Percentiles rank a stretch among this genome's conserved stretches.
Evolutionary conservation across 1,140 invertebrate species (phyloP).

Genomic region (Luehdorfia chinensis): DNA sequence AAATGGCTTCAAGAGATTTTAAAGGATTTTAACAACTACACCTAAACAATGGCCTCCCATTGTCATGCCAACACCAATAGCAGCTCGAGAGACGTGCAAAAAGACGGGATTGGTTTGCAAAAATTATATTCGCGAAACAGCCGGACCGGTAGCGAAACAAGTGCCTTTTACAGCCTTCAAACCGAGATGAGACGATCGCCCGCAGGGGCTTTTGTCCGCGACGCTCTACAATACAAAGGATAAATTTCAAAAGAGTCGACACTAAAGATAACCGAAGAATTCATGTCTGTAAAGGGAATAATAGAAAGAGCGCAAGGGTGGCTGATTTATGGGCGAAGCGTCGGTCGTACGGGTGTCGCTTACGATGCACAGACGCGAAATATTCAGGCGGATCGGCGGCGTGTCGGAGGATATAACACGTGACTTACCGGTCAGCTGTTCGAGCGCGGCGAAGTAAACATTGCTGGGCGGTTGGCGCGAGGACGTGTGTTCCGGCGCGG

Average conservation of each 20-base stretch:
- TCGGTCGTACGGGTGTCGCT: too few species aligned
- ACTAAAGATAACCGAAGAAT: conserved; percentile 66
- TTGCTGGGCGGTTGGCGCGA: conserved; percentile 53
- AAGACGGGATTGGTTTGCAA: conserved; percentile 69
- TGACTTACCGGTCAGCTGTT: conserved; percentile 76
- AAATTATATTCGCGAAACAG: conserved; percentile 66
- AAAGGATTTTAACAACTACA: conserved; percentile 5
- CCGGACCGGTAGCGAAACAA: conserved; percentile 50
- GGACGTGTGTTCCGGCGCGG: conserved; percentile 63
- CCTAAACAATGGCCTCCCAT: conserved; percentile 49
- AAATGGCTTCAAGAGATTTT: too few species aligned
- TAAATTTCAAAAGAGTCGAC: conserved; percentile 63
- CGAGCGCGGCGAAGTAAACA: conserved; percentile 66
- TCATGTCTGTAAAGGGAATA: conserved; percentile 37
- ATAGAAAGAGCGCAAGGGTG: conserved; percentile 56
- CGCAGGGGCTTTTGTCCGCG: conserved; percentile 51
- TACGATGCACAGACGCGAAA: too few species aligned
- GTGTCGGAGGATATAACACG: conserved; percentile 41
- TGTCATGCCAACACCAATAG: conserved; percentile 55
- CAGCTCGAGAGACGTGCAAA: conserved; percentile 33
- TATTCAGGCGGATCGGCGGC: too few species aligned
- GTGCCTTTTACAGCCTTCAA: conserved; percentile 45
- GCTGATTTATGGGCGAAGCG: conserved; percentile 37
- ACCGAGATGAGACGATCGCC: conserved; percentile 41
- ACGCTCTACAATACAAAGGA: conserved; percentile 56